Percentiles rank a stretch among this genome's conserved stretches.
Evolutionary conservation across 2,888 invertebrate genomes (phyloP).

Genomic region (Ophion ellenae): DNA sequence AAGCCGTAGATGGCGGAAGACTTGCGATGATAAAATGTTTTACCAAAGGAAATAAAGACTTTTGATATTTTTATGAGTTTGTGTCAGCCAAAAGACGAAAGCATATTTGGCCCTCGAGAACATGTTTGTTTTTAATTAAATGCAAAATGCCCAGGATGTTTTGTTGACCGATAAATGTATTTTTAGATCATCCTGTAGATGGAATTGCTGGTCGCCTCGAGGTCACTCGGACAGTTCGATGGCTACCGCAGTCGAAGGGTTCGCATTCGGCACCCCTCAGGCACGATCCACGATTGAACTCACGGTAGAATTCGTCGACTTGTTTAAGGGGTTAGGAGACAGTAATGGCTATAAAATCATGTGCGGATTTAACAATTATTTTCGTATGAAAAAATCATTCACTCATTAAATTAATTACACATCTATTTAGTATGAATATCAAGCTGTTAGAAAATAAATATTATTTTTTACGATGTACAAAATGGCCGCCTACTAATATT

Average conservation of each 20-base stretch:
- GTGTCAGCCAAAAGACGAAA: too few species aligned
- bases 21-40: too few species aligned
- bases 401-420: too few species aligned
- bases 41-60: too few species aligned
- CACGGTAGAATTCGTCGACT: background rate
- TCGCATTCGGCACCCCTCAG: conserved; percentile 24
- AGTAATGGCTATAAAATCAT: too few species aligned
- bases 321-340: background rate
- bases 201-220: conserved; percentile 30
- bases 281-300: conserved; percentile 1
- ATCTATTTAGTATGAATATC: too few species aligned
- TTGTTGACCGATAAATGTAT: background rate
- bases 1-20: too few species aligned
- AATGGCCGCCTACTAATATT: too few species aligned
- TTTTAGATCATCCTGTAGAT: conserved; percentile 47
- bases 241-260: conserved; percentile 20
- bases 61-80: too few species aligned
- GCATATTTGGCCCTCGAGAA: background rate
- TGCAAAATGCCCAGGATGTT: background rate
- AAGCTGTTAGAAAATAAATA: too few species aligned
- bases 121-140: background rate
- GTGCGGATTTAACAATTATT: too few species aligned
- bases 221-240: conserved; percentile 41
- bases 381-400: background rate
- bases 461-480: too few species aligned